A percentile compares a stretch with the other conserved stretches of the same genome.
phyloP scores from a whole-genome alignment of 2,797 vertebrate species.

The Heliangelus exortis region DNA sequence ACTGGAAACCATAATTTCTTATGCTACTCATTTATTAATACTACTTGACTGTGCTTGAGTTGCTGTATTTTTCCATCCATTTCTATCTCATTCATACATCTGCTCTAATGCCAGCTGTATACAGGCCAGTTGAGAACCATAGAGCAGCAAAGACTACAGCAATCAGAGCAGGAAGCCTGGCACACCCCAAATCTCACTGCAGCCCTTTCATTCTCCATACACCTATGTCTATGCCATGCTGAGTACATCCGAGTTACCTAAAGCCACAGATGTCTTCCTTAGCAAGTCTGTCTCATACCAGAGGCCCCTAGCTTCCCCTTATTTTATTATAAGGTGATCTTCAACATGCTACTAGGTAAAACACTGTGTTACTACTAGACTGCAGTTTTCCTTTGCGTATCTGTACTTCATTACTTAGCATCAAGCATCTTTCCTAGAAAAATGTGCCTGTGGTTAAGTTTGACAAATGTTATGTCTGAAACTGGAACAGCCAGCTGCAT shows the following conservation, averaged over 20 bases:
- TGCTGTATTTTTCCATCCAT: neutral
- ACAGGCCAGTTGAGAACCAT: accelerated
- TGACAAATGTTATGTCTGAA: neutral
- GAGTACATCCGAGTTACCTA: neutral
- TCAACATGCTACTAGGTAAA: neutral
- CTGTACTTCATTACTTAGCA: neutral
- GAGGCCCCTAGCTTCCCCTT: neutral
- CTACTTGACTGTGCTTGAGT: neutral
- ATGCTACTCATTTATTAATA: neutral
- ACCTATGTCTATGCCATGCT: accelerated
- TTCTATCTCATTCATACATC: neutral
- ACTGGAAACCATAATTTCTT: neutral
- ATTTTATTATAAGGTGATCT: neutral
- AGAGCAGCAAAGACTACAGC: neutral
- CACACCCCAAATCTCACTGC: accelerated
- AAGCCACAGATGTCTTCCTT: neutral
- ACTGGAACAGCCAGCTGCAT: neutral
- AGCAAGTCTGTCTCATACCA: too few relatives aligned
- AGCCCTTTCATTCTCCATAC: accelerated
- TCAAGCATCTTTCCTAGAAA: neutral
- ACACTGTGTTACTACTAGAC: neutral
- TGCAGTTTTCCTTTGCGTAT: neutral
- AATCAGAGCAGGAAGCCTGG: neutral
- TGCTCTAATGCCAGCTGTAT: neutral
- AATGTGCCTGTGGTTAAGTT: neutral